These are phyloP conservation scores for Sula dactylatra DNA, from an alignment of 2,113 vertebrate species.

Conservation along the genomic window DNA sequence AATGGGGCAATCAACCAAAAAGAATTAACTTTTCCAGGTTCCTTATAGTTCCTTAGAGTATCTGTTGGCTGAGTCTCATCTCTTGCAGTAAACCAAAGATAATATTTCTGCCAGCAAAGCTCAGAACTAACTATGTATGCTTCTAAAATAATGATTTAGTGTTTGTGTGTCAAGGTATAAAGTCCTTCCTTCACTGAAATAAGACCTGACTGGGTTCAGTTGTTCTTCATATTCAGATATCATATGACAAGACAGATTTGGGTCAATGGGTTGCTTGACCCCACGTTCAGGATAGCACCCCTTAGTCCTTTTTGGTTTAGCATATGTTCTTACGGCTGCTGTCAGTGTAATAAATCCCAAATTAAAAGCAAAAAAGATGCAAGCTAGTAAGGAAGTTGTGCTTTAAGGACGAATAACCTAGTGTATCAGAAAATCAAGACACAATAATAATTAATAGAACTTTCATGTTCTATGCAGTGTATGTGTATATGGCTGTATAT, in stretches of 20 bases:
- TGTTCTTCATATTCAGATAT: not conserved
- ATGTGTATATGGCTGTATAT: not conserved
- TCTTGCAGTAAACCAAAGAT: not conserved
- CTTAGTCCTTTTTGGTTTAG: not conserved
- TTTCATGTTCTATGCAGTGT: not conserved
- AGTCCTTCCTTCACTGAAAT: not conserved
- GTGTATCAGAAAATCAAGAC: not conserved
- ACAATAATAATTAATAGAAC: not conserved
- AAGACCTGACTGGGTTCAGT: not conserved
- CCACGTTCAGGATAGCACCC: not conserved
- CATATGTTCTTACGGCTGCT: not conserved
- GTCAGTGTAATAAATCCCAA: not conserved
- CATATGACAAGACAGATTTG: not conserved
- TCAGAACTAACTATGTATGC: not conserved
- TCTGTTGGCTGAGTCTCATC: not conserved
- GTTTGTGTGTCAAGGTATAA: not conserved
- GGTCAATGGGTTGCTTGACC: not conserved
- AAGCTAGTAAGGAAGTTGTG: not conserved
- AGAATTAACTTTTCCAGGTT: not conserved
- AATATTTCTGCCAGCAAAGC: not conserved
- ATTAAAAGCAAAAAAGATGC: not conserved
- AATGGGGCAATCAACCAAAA: not conserved
- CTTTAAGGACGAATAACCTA: not conserved
- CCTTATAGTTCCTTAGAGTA: not conserved
- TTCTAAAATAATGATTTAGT: not conserved